Conservation (phyloP, 2,888 invertebrate genomes). For the Terebella lapidaria region DNA sequence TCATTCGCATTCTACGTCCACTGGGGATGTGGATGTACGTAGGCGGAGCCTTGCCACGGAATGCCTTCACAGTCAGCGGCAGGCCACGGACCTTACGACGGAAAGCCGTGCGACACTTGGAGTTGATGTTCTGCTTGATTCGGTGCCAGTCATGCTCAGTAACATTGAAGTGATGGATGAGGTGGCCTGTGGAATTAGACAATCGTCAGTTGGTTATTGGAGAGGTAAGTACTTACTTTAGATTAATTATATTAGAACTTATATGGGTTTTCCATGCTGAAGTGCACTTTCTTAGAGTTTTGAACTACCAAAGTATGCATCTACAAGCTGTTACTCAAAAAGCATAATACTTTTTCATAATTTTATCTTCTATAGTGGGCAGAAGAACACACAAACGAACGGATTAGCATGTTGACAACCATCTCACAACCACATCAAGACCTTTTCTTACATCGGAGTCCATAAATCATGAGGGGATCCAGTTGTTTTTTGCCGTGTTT, state of each 20-base stretch:
- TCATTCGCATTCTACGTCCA: not conserved
- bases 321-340: no score
- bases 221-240: not conserved
- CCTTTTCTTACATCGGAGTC: slow-evolving; percentile 54
- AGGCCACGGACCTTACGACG: slow-evolving; percentile 43
- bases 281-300: no score
- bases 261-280: no score
- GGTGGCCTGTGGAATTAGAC: slow-evolving; percentile 49
- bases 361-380: no score
- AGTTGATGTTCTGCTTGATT: slow-evolving; percentile 58
- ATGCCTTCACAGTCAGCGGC: slow-evolving; percentile 49
- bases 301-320: no score
- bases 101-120: slow-evolving; percentile 58
- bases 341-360: no score
- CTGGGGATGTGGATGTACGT: slow-evolving; percentile 5
- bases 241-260: not conserved
- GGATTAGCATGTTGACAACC: no score
- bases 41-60: slow-evolving; percentile 38
- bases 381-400: no score
- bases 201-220: not conserved
- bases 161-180: slow-evolving; percentile 56
- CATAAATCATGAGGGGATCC: slow-evolving; percentile 57
- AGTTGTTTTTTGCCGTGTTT: slow-evolving; percentile 58
- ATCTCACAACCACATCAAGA: no score
- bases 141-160: slow-evolving; percentile 58